Conservation (phyloP, 2,888 invertebrate genomes). For the Gerris lacustris region DNA sequence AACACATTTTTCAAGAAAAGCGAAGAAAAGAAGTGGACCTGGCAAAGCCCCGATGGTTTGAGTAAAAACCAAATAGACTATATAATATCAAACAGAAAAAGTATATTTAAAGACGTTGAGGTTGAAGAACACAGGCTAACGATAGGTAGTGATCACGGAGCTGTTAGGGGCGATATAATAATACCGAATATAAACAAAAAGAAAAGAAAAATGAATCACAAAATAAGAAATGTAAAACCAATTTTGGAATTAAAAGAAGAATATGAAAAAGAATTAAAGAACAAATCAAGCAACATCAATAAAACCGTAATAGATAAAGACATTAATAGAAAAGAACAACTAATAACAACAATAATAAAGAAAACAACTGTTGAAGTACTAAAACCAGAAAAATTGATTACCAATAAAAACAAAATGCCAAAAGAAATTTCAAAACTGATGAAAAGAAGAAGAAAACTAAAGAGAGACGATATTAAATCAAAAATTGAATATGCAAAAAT, state of each 20-base stretch:
- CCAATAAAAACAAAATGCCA: conserved; percentile 9
- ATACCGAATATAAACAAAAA: neutral
- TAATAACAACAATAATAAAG: neutral
- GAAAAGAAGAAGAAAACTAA: conserved; percentile 10
- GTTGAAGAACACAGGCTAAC: conserved; percentile 4
- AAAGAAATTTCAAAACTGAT: conserved; percentile 12
- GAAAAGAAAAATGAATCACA: conserved; percentile 6
- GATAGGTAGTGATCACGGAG: conserved; percentile 13
- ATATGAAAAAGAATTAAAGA: neutral
- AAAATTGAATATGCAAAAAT: conserved; percentile 5
- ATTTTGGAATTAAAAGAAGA: neutral
- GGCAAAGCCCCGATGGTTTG: neutral
- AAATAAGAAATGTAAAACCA: conserved; percentile 5
- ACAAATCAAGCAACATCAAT: neutral
- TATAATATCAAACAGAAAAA: conserved; percentile 8
- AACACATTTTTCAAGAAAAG: conserved; percentile 4
- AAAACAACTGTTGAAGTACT: neutral
- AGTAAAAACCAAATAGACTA: conserved; percentile 14
- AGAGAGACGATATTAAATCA: neutral
- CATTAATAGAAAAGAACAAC: conserved; percentile 1
- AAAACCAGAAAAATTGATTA: neutral
- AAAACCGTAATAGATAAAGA: neutral
- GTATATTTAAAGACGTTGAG: conserved; percentile 9
- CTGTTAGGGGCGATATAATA: neutral
- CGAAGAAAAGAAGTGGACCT: conserved; percentile 11